Percentiles rank a stretch among this genome's conserved stretches.
Evolutionary conservation across 2,113 vertebrate genomes (phyloP).

Genomic region (Sylvia atricapilla): DNA sequence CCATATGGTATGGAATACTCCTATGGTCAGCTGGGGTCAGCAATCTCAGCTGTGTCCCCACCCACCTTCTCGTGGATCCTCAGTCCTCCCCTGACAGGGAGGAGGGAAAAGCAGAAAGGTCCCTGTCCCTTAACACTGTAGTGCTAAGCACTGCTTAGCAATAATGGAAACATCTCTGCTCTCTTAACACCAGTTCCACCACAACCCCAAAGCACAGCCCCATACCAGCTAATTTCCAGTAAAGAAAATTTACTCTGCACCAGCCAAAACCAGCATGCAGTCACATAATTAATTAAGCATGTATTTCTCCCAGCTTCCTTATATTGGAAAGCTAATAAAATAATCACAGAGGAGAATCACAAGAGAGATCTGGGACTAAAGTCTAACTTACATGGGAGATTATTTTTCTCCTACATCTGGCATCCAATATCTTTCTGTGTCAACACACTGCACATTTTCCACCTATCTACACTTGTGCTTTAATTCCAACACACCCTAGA

Average conservation of each 20-base stretch:
- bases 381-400: not conserved
- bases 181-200: not conserved
- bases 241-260: not conserved
- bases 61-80: fast-evolving
- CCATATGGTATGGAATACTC: not conserved
- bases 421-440: not conserved
- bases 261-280: not conserved
- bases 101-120: not conserved
- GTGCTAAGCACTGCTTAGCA: not conserved
- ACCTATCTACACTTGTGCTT: not conserved
- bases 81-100: not conserved
- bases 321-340: not conserved
- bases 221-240: not conserved
- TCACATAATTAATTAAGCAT: not conserved
- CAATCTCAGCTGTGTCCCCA: not conserved
- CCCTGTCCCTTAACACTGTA: not conserved
- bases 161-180: not conserved
- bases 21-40: not conserved
- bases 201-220: not conserved
- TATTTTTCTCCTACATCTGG: not conserved
- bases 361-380: not conserved
- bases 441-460: not conserved
- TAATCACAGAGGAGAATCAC: not conserved
- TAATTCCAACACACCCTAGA: not conserved
- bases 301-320: not conserved